Base-by-base conservation (phyloP, 2,797 vertebrate species). In the Loris lydekkerianus region DNA sequence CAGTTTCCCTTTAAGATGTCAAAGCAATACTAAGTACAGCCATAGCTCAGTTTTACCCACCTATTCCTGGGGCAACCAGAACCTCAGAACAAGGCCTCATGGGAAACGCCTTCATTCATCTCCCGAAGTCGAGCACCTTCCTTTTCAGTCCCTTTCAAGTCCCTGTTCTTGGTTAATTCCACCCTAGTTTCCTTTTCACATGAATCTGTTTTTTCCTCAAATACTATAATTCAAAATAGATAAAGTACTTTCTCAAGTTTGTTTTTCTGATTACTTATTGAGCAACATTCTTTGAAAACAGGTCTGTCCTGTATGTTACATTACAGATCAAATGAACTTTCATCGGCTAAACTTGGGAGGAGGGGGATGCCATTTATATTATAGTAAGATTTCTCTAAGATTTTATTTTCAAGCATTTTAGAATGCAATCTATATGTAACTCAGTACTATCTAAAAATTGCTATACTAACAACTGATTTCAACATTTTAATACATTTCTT, bases 361-460 rank as follows among this genome's bases (percentile, higher is more conserved):
- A 37, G 34, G 31, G 21, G 9, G 40, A 73, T 27, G 20, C 31
- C 65, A 95, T 69, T 60, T 89, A 70, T 29, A 65, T 53, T 89
- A 77, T 29, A 58, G 11, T 58, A 86, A 65, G 56, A 65, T 60
- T 89, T 93, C 46, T 65, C 34, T 89, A 76, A 67, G 40, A 81
- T 43, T 77, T 40, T 40, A 82, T 76, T 76, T 93, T 25, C 31
- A 92, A 63, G 72, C 46, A 49, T 89, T 89, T 85, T 46, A 73
- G 25, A 93, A 89, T 85, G 89, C 11, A 90, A 60, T 67, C 72
- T 72, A 72, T 46, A 95, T 49, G 63, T 73, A 86, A 58, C 60
- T 34, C 75, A 46, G 40, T 40, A 85, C 46, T 61, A 73, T 58
- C 58, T 93, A 73, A 84, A 60, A 85, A 85, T 3, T 34, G 7